These are phyloP conservation scores for Vanacampus margaritifer DNA, from an alignment of 2,113 vertebrate genomes.

Conservation along the genomic window DNA sequence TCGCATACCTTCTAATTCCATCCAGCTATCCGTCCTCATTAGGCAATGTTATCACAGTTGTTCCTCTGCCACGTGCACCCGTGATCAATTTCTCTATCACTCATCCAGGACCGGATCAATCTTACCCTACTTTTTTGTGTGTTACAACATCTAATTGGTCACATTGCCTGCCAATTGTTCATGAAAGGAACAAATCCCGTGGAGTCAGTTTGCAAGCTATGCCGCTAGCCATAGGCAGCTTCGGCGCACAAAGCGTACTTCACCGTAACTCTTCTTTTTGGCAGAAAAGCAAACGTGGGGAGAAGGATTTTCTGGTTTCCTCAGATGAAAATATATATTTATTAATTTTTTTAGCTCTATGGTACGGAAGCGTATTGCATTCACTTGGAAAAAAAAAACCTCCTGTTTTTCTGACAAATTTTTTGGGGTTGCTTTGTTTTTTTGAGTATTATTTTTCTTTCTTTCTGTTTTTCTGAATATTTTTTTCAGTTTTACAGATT, in stretches of 20 bases:
- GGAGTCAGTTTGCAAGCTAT: background rate
- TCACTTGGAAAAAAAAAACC: too few species aligned
- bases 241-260: background rate
- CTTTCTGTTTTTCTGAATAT: too few species aligned
- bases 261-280: background rate
- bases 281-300: background rate
- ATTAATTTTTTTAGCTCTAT: too few species aligned
- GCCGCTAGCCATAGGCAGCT: background rate
- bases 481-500: too few species aligned
- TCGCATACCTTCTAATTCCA: slow-evolving; percentile 53
- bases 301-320: background rate
- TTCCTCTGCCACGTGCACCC: slow-evolving; percentile 29
- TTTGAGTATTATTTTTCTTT: too few species aligned
- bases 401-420: too few species aligned
- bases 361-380: too few species aligned
- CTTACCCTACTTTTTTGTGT: slow-evolving; percentile 33
- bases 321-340: too few species aligned
- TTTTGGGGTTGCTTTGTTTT: too few species aligned
- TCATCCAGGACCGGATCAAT: slow-evolving; percentile 52
- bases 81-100: slow-evolving; percentile 63
- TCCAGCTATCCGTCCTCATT: slow-evolving; percentile 66
- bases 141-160: slow-evolving; percentile 55
- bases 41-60: slow-evolving; percentile 41
- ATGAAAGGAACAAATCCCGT: slow-evolving; percentile 19
- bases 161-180: slow-evolving; percentile 5